These are phyloP conservation scores for Aelia acuminata DNA, from an alignment of 2,888 invertebrate species.

Conservation along the genomic window DNA sequence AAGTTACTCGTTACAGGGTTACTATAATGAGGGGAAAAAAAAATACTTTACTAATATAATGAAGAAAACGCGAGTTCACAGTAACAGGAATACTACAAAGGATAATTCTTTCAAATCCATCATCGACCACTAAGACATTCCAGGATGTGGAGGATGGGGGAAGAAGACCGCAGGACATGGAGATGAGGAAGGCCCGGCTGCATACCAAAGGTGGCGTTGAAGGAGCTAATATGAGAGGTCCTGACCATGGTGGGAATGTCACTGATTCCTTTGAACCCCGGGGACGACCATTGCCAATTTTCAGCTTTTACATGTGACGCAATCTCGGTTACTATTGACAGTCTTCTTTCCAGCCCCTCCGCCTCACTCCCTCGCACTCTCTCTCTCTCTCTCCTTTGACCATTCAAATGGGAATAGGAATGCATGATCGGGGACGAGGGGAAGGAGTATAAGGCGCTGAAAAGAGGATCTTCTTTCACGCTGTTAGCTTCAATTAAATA, in stretches of 20 bases:
- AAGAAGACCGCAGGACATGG: background rate
- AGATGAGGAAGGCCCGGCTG: background rate
- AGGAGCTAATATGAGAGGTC: background rate
- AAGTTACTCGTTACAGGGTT: too few relatives aligned
- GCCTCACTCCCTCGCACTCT: too few relatives aligned
- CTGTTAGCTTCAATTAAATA: constrained; percentile 28
- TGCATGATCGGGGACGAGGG: constrained; percentile 4
- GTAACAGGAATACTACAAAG: too few relatives aligned
- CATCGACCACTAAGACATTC: background rate
- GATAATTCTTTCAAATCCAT: background rate
- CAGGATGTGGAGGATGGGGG: background rate
- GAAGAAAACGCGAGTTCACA: too few relatives aligned
- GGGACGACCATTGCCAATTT: constrained; percentile 13
- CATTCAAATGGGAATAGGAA: constrained; percentile 48
- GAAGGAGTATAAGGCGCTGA: constrained; percentile 13
- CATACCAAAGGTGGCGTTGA: background rate
- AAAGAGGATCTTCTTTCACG: constrained; percentile 10
- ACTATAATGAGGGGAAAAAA: too few relatives aligned
- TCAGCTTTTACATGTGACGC: constrained; percentile 11
- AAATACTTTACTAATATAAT: too few relatives aligned
- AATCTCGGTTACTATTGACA: constrained; percentile 43
- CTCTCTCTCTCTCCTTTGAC: constrained; percentile 41
- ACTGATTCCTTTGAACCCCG: background rate
- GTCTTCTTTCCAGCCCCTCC: background rate
- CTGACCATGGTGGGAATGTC: background rate